Conservation (phyloP, 2,797 vertebrate species). For the Cossypha dichroa region DNA sequence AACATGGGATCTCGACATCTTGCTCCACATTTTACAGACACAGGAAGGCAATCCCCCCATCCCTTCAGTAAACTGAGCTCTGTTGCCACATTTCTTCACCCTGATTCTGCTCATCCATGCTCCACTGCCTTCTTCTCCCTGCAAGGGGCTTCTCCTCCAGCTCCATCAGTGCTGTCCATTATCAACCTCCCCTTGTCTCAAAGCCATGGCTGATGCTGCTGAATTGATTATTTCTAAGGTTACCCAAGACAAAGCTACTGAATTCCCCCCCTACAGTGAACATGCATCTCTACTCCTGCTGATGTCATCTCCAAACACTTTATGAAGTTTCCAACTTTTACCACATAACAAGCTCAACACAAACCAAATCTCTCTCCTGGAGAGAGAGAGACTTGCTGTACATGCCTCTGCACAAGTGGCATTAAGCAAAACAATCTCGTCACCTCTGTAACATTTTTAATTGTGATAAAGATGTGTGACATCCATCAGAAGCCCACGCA, state of each 20-base stretch:
- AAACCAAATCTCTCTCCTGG: background rate
- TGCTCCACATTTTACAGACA: background rate
- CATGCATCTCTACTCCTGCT: background rate
- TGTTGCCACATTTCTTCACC: background rate
- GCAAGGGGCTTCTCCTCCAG: background rate
- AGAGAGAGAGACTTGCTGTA: background rate
- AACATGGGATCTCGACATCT: rapidly evolving
- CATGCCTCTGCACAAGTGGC: background rate
- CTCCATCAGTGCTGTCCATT: background rate
- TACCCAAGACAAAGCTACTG: background rate
- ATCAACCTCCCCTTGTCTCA: background rate
- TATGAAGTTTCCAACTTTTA: background rate
- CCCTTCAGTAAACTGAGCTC: background rate
- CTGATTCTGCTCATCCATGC: background rate
- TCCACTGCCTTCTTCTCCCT: background rate
- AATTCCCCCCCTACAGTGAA: background rate
- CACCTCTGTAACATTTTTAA: slow-evolving; percentile 9
- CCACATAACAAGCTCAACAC: background rate
- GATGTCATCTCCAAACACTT: background rate
- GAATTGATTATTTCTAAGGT: background rate
- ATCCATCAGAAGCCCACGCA: background rate
- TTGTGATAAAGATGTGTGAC: background rate
- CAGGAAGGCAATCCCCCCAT: background rate
- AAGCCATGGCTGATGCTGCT: background rate
- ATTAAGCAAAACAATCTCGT: background rate